Evolutionary conservation across 2,797 vertebrate species (phyloP), one percentile per base, ranked within the genome.

Genomic region (Melanotaenia trifasciata): DNA sequence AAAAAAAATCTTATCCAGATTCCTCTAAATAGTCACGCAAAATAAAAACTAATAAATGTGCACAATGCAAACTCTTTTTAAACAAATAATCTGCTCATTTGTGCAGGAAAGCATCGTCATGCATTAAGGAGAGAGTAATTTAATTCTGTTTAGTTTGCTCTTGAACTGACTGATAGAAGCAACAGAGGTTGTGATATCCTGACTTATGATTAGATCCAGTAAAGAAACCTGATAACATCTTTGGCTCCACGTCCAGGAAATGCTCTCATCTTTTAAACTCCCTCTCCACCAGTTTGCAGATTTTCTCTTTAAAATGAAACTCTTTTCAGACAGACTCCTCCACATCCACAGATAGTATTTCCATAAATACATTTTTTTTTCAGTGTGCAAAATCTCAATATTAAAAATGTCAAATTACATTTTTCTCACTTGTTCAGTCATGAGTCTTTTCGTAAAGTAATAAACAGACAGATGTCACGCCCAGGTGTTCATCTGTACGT

Each of bases 181-280:
- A 35, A 26, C 8, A 20, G 13, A 66, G 30, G 32, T 5, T 0
- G 38, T 36, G 36, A 35, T 51, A 51, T 58, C 57, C 35, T 20
- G 22, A 67, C 22, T 40, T 80, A 72, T 64, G 64, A 61, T 69
- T 56, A 36, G 50, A 74, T 77, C 56, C 70, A 72, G 70, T 40
- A 68, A 77, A 80, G 67, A 58, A 57, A 26, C 30, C 3, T 0
- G 62, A 83, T 61, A 67, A 18, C 63, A 72, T 79, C 70, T 72
- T 20, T 43, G 1, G 8, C 59, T 67, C 26, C 65, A 33, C 11
- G 35, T 54, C 26, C 36, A n/a, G 22, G 53, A 64, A 79, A 76
- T 10, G 30, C 22, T 58, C n/a, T 7, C 28, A 5, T 70, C 59
- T 58, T 67, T 64, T 30, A 65, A 62, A 66, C 58, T 74, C 51